These are phyloP conservation scores for Copidosoma floridanum DNA, from an alignment of 1,140 invertebrate species.

Conservation along the genomic window DNA sequence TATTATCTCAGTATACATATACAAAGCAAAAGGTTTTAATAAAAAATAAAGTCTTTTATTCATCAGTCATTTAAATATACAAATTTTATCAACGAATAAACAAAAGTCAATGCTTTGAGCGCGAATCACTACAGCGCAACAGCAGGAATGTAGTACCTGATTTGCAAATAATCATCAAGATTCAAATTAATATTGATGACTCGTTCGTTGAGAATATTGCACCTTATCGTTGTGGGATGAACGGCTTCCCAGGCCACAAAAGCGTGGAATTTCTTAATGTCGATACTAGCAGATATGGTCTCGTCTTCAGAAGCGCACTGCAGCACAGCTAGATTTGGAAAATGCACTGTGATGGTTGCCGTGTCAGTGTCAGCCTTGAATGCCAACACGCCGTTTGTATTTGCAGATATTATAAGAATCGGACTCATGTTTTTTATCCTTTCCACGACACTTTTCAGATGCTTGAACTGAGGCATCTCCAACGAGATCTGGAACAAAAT, in stretches of 20 bases:
- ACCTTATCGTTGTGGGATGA: slow-evolving; percentile 60
- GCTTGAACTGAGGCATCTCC: slow-evolving; percentile 72
- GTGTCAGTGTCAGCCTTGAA: slow-evolving; percentile 74
- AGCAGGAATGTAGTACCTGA: slow-evolving; percentile 64
- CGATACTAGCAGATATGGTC: slow-evolving; percentile 55
- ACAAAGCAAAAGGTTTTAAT: too few species aligned
- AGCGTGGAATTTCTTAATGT: slow-evolving; percentile 60
- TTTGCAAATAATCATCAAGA: slow-evolving; percentile 59
- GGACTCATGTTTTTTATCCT: slow-evolving; percentile 75
- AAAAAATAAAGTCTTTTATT: too few species aligned
- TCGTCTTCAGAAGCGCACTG: slow-evolving; percentile 27
- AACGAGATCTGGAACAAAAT: slow-evolving; percentile 67
- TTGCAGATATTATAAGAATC: slow-evolving; percentile 68
- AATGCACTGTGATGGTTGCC: slow-evolving; percentile 76
- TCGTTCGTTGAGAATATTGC: slow-evolving; percentile 58
- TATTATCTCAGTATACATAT: too few species aligned
- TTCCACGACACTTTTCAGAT: slow-evolving; percentile 74
- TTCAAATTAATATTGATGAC: slow-evolving; percentile 61
- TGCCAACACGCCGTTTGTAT: slow-evolving; percentile 67
- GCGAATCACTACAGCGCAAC: slow-evolving; percentile 29
- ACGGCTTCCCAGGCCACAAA: slow-evolving; percentile 62
- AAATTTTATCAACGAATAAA: background rate
- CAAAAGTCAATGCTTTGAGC: background rate
- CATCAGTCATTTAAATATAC: slow-evolving; percentile 1
- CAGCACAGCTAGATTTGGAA: slow-evolving; percentile 63